Base-by-base conservation (phyloP, 2,888 invertebrate species). In the Erebia palarica region DNA sequence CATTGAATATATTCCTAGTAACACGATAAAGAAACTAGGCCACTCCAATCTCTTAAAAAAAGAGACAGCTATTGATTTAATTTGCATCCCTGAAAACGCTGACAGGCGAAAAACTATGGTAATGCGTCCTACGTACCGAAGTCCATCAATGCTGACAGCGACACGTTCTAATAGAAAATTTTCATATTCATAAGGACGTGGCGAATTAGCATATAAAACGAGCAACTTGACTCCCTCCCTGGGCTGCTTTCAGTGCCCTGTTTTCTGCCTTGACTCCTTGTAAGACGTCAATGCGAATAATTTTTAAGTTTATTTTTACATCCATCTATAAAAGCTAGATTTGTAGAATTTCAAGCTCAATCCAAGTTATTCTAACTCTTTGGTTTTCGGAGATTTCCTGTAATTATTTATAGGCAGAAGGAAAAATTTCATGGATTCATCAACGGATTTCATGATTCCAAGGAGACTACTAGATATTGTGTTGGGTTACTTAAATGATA, bases 161-260 rank as follows among this genome's bases (percentile, higher is more conserved):
- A 90, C 92, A 90, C 88, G 90, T 90, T 90, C 90, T 93, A 91
- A 92, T 92, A 92, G 92, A 92, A 92, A 92, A 92, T 92, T 92
- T 92, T 93, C 92, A 93, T 92, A 92, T 93, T 93, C 92, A 92
- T 93, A 92, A 92, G 91, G 88, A 90, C 89, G 90, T 68, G 68
- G 83, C 81, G 84, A 86, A 93, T 93, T 92, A 91, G 88, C 92
- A 92, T 92, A 92, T 90, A 93, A 92, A 93, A 92, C 92, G 92
- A 92, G 91, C 89, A 88, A 87, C 87, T 86, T 86, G 84, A 84
- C 82, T 80, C 83, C 81, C 84, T 80, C 80, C 73, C 81, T 81
- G 73, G 79, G 82, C 80, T 80, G 82, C 83, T 82, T 87, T 84
- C 84, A 86, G 84, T 81, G 84, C 86, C 86, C 84, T 86, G 87